Evolutionary conservation across 2,888 invertebrate genomes (phyloP), one percentile per base, ranked within the genome.

Genomic region (Apodemia duryi): DNA sequence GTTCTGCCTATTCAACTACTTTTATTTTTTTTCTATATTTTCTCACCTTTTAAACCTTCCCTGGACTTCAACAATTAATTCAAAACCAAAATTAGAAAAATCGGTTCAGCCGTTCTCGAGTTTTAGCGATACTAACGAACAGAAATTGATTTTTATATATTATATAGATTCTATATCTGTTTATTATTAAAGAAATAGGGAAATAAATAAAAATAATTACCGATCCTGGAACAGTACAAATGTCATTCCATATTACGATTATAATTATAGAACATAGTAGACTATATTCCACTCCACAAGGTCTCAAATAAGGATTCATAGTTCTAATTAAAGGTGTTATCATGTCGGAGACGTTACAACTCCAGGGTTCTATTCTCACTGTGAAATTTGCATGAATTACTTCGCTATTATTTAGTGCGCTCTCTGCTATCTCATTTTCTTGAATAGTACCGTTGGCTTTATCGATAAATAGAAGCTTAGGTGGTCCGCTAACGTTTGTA

Each of bases 201-300:
- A 43, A 43, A 29, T 46, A 38, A 38, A 46, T 7, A 21, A 29
- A 64, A 63, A 65, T 70, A 80, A 78, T 83, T 86, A 88, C 88
- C 81, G 83, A 88, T 72, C 92, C 86, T 67, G 92, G 87, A 29
- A 91, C 91, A 65, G 93, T 92, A 80, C 93, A 93, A 64, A 95
- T 93, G 79, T 95, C 95, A 80, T 95, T 95, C 95, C 96, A 97
- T 86, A 97, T 96, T 71, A 96, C 95, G 76, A 94, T 95, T 72
- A 95, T 92, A 70, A 96, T 94, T 69, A 96, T 95, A 1, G 96
- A 96, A 75, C 96, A 96, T 70, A 97, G 93, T 66, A 97, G 91
- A 75, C 96, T 96, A 87, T 96, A 97, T 80, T 97, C 96, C 68
- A 97, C 96, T 64, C 95, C 95, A 79, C 96, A 96, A 0, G 97